Conservation (phyloP, 2,888 invertebrate species). For the Lasiommata megera region DNA sequence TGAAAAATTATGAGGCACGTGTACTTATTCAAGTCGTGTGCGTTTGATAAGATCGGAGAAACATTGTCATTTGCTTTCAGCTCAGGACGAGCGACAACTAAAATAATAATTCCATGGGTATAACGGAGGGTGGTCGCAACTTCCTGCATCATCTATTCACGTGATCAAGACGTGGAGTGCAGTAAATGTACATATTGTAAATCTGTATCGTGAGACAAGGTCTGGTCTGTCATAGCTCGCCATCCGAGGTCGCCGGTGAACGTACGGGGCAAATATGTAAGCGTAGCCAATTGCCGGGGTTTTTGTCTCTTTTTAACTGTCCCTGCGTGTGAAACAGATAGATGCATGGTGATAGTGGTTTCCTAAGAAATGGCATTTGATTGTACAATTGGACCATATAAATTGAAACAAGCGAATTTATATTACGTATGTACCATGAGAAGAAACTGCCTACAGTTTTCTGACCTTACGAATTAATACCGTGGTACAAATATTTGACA, state of each 20-base stretch:
- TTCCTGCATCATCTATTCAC: slow-evolving; percentile 35
- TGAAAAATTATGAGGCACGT: neutral
- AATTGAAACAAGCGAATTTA: neutral
- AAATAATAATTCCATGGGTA: slow-evolving; percentile 10
- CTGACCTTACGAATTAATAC: too few relatives aligned
- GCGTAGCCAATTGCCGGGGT: slow-evolving; percentile 50
- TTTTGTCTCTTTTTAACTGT: slow-evolving; percentile 37
- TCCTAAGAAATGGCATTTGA: slow-evolving; percentile 28
- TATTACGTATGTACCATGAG: too few relatives aligned
- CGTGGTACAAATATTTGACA: too few relatives aligned
- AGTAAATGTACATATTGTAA: slow-evolving; percentile 41
- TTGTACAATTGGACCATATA: slow-evolving; percentile 16
- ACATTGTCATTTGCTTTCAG: slow-evolving; percentile 3
- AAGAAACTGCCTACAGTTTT: too few relatives aligned
- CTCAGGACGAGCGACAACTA: neutral
- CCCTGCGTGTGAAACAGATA: slow-evolving; percentile 27
- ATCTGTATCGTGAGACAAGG: slow-evolving; percentile 63
- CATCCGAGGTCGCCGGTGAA: slow-evolving; percentile 70
- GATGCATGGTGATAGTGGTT: slow-evolving; percentile 28
- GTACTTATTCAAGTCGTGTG: neutral
- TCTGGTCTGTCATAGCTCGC: slow-evolving; percentile 50
- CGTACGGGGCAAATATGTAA: slow-evolving; percentile 58
- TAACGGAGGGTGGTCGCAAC: slow-evolving; percentile 11
- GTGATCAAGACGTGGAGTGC: slow-evolving; percentile 27
- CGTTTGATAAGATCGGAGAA: neutral